phyloP scores from a whole-genome alignment of 2,888 invertebrate species.

The Sipha maydis region DNA sequence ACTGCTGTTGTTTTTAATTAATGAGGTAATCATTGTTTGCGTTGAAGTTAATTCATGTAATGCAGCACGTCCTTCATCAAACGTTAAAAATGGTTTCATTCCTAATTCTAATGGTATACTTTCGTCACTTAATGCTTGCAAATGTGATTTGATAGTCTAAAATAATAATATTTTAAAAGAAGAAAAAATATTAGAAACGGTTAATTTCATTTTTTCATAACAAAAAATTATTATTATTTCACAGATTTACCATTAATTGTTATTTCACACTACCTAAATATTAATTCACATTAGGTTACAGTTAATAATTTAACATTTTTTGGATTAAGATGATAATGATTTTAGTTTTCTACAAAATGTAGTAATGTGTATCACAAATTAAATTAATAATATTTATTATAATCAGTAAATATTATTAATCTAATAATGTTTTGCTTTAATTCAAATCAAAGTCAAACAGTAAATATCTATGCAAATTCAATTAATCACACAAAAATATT shows the following conservation, averaged over 20 bases:
- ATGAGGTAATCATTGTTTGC: neutral
- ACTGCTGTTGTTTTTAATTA: constrained; percentile 7
- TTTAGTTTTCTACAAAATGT: no score
- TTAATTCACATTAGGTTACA: neutral
- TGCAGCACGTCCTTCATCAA: constrained; percentile 29
- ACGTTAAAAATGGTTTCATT: constrained; percentile 21
- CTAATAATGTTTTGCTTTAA: neutral
- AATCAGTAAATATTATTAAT: neutral
- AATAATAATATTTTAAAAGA: constrained; percentile 13
- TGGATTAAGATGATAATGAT: neutral
- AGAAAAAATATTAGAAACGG: neutral
- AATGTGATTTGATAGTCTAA: constrained; percentile 42
- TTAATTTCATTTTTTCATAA: neutral
- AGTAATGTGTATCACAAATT: neutral
- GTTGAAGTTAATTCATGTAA: constrained; percentile 44
- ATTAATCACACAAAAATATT: neutral
- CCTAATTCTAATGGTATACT: constrained; percentile 48
- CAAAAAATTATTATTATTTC: neutral
- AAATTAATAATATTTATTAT: neutral
- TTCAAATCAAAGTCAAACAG: neutral
- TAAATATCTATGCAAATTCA: neutral
- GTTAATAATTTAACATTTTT: neutral
- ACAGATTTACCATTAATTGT: neutral
- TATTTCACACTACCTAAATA: neutral
- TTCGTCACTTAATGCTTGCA: constrained; percentile 40